Evolutionary conservation across 2,113 vertebrate species (phyloP).

Genomic region (Psilopsiagon aymara): DNA sequence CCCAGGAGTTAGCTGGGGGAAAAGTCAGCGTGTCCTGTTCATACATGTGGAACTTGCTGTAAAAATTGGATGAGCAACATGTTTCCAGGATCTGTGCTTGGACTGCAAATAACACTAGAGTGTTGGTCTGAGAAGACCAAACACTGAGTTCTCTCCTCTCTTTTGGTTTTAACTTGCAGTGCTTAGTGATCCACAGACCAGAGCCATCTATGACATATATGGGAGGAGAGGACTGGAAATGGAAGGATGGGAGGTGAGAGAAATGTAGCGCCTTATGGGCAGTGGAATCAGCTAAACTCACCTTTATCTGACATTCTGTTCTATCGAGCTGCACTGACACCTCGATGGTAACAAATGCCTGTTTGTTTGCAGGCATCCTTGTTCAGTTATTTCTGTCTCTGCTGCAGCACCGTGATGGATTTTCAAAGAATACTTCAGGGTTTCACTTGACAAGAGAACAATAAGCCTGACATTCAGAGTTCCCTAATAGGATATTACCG

Average conservation of each 20-base stretch:
- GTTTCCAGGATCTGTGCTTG: not conserved
- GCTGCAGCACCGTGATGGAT: not conserved
- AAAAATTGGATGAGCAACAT: not conserved
- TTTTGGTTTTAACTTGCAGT: slow-evolving; percentile 79
- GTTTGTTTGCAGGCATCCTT: not conserved
- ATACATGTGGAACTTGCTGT: not conserved
- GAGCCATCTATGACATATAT: slow-evolving; percentile 98
- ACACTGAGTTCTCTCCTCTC: not conserved
- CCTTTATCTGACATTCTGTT: not conserved
- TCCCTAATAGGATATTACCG: not conserved
- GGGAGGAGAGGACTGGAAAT: slow-evolving; percentile 96
- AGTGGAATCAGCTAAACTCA: not conserved
- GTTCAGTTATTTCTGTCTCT: not conserved
- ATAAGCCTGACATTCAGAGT: slow-evolving; percentile 18
- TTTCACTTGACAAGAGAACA: slow-evolving; percentile 20
- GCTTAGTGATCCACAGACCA: slow-evolving; percentile 93
- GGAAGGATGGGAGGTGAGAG: slow-evolving; percentile 98
- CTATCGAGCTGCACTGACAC: not conserved
- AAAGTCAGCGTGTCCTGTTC: not conserved
- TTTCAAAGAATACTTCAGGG: not conserved
- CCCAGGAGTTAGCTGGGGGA: no score
- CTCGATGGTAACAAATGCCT: not conserved
- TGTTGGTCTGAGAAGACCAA: not conserved
- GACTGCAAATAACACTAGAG: not conserved
- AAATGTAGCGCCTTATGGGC: not conserved